Conservation (phyloP, 2,888 invertebrate species). For the Fragum whitleyi region DNA sequence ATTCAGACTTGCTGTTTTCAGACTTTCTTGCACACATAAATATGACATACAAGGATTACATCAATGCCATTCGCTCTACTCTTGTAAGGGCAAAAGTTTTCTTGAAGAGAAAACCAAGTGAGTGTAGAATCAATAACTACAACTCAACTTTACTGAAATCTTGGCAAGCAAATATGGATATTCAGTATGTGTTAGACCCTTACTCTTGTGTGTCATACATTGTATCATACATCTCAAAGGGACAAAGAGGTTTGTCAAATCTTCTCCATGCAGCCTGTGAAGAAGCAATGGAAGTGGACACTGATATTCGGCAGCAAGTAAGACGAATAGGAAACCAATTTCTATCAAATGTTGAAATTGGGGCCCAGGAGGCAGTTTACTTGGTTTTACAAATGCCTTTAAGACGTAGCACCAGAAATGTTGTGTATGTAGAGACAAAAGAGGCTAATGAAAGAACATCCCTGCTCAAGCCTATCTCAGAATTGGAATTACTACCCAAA, state of each 20-base stretch:
- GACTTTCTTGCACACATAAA: conserved; percentile 16
- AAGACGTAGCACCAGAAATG: conserved; percentile 41
- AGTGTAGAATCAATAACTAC: conserved; percentile 59
- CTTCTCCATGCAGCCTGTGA: conserved; percentile 55
- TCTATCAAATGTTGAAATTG: conserved; percentile 54
- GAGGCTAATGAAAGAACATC: conserved; percentile 45
- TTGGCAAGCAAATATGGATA: conserved; percentile 66
- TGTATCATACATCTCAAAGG: conserved; percentile 58
- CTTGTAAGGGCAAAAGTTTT: conserved; percentile 37
- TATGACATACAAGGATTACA: not conserved
- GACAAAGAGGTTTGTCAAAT: conserved; percentile 49
- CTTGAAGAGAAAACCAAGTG: conserved; percentile 41
- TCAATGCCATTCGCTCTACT: conserved; percentile 2
- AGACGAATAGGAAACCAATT: conserved; percentile 61
- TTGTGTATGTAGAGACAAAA: conserved; percentile 51
- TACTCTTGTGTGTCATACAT: conserved; percentile 66
- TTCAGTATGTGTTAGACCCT: conserved; percentile 61
- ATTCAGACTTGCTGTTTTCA: not conserved
- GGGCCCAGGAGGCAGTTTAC: conserved; percentile 62
- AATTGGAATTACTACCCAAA: conserved; percentile 49
- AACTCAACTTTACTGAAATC: conserved; percentile 44
- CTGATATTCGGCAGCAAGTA: conserved; percentile 57
- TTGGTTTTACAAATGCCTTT: conserved; percentile 61
- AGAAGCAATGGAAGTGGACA: conserved; percentile 31
- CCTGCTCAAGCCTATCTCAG: conserved; percentile 43